Evolutionary conservation across 1,140 invertebrate species (phyloP), one percentile per base, ranked within the genome.

Genomic region (Pteromalus puparum): DNA sequence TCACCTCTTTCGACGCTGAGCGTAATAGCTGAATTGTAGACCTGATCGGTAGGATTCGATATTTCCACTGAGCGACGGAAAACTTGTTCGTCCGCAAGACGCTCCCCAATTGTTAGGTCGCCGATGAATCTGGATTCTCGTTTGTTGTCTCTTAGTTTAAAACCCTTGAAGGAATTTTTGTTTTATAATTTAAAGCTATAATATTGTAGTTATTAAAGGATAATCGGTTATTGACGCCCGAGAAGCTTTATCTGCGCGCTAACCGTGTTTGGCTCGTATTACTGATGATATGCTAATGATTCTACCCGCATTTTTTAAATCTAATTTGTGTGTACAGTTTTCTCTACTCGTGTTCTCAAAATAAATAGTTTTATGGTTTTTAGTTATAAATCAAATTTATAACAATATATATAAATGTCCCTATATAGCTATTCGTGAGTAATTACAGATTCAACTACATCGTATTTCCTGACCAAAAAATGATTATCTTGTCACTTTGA

Each of bases 41-140:
- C 81, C 5, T 38, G 73, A 13, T 87, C 82, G 1, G 89, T 90
- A 3, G 91, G 90, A 87, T 92, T 92, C 0, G 87, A 79, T 72
- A 91, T 85, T 76, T 90, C 88, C 4, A 92, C 68, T 1, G 84
- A 82, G 61, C 92, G 89, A 7, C 88, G 86, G 30, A 91, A 92
- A 75, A 92, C 34, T 6, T 87, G 89, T 87, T 92, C 92, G 28
- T 92, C 89, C 9, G 89, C 24, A 34, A 81, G 89, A 75, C 86
- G 89, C 76, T 87, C 81, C 18, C 92, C 92, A 67, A 90, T 78
- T 21, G 85, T 72, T 2, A 92, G 73, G 80, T 92, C 91, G 4
- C 92, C 92, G 61, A 92, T 90, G 68, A 92, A 92, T 76, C 86
- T 85, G 28, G 38, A 78, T 46, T 82, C 87, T 9, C 86, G 79